Conservation (phyloP, 2,113 vertebrate genomes). For the Lepidothrix coronata region DNA sequence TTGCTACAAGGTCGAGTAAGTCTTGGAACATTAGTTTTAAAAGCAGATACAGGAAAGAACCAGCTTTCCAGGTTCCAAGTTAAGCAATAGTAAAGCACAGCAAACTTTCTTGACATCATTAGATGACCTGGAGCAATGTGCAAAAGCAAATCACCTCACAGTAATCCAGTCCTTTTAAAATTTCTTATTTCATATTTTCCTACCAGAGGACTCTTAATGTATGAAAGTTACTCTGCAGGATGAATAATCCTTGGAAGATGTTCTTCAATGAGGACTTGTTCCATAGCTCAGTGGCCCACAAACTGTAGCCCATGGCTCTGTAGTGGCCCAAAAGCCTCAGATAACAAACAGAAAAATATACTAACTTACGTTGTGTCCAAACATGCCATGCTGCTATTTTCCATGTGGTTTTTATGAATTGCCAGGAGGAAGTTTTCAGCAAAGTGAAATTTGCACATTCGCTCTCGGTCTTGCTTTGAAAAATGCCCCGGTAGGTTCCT, state of each 20-base stretch:
- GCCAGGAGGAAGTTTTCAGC: constrained; percentile 24
- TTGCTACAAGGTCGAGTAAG: neutral
- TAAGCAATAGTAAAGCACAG: neutral
- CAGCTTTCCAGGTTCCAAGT: neutral
- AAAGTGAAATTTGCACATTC: neutral
- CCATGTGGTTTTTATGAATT: neutral
- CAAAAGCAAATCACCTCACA: neutral
- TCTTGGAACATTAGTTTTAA: neutral
- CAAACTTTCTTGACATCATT: neutral
- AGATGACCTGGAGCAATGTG: neutral
- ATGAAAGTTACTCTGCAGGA: neutral
- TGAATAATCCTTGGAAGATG: neutral
- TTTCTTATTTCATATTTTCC: neutral
- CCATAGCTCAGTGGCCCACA: neutral
- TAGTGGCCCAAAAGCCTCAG: neutral
- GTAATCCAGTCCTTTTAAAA: neutral
- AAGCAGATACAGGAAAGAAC: neutral
- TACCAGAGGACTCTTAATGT: neutral
- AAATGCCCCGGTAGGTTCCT: constrained; percentile 6
- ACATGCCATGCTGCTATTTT: neutral
- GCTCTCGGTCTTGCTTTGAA: constrained; percentile 44
- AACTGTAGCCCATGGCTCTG: neutral
- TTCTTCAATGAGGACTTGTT: constrained; percentile 20
- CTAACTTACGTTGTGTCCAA: neutral
- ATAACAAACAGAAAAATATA: constrained; percentile 14